phyloP scores from a whole-genome alignment of 2,888 invertebrate species.

The Nasonovia ribisnigri region DNA sequence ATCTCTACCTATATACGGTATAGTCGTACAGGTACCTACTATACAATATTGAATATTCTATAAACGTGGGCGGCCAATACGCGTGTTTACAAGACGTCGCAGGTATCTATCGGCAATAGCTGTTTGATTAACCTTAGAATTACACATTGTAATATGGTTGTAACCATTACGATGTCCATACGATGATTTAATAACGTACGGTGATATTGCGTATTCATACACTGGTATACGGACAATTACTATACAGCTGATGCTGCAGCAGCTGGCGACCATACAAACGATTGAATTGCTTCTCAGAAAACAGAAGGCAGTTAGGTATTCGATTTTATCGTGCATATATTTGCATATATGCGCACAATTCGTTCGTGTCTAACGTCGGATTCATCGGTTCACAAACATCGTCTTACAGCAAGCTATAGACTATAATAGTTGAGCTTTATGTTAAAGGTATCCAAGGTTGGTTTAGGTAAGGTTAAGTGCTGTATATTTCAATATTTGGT shows the following conservation, averaged over 20 bases:
- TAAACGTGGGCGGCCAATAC: background rate
- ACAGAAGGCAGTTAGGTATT: background rate
- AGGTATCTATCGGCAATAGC: background rate
- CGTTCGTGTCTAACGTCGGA: background rate
- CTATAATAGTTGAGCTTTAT: background rate
- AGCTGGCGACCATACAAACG: background rate
- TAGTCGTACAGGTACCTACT: background rate
- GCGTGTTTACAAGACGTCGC: conserved; percentile 30
- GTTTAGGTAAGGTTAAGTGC: background rate
- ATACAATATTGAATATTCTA: background rate
- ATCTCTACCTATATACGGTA: background rate
- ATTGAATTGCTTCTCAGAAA: background rate
- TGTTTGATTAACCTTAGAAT: conserved; percentile 37
- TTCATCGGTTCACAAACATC: background rate
- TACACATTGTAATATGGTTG: conserved; percentile 7
- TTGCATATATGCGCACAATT: background rate
- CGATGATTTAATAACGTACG: conserved; percentile 33
- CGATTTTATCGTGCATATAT: background rate
- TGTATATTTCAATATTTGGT: background rate
- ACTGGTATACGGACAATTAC: background rate
- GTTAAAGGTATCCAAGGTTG: background rate
- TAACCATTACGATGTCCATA: background rate
- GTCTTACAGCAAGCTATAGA: background rate
- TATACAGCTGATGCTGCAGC: background rate
- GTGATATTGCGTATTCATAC: background rate